A percentile compares a stretch with the other conserved stretches of the same genome.
These are phyloP conservation scores for Colossoma macropomum DNA, from an alignment of 2,113 vertebrate genomes.

Conservation along the genomic window DNA sequence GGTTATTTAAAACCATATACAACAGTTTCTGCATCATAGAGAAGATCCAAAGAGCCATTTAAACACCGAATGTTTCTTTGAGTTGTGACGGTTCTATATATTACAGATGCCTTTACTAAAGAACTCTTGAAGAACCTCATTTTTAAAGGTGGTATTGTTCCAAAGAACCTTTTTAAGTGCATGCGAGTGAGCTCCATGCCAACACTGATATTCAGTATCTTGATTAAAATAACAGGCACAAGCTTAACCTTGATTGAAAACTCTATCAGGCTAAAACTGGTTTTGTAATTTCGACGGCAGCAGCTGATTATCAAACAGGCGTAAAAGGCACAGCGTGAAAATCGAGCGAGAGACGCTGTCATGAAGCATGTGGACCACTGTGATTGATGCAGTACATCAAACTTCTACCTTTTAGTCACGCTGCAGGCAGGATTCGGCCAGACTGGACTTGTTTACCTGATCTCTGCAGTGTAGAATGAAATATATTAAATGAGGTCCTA, in stretches of 20 bases:
- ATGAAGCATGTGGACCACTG: constrained; percentile 19
- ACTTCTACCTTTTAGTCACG: background rate
- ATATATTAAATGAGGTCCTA: too few relatives aligned
- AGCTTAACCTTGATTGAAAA: background rate
- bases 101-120: too few relatives aligned
- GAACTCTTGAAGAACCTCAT: too few relatives aligned
- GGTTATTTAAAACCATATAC: too few relatives aligned
- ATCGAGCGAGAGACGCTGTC: background rate
- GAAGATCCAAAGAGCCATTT: too few relatives aligned
- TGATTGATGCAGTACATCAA: constrained; percentile 11
- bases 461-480: background rate
- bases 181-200: background rate
- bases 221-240: background rate
- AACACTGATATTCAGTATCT: background rate
- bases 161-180: too few relatives aligned
- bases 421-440: background rate
- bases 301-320: background rate
- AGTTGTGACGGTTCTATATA: too few relatives aligned
- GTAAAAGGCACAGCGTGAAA: background rate
- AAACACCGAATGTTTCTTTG: too few relatives aligned
- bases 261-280: background rate
- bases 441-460: background rate
- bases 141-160: too few relatives aligned
- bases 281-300: background rate
- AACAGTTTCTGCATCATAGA: too few relatives aligned